A percentile compares a stretch with the other conserved stretches of the same genome.
These are phyloP conservation scores for Pelodiscus sinensis DNA, from an alignment of 2,113 vertebrate genomes.

Conservation along the genomic window DNA sequence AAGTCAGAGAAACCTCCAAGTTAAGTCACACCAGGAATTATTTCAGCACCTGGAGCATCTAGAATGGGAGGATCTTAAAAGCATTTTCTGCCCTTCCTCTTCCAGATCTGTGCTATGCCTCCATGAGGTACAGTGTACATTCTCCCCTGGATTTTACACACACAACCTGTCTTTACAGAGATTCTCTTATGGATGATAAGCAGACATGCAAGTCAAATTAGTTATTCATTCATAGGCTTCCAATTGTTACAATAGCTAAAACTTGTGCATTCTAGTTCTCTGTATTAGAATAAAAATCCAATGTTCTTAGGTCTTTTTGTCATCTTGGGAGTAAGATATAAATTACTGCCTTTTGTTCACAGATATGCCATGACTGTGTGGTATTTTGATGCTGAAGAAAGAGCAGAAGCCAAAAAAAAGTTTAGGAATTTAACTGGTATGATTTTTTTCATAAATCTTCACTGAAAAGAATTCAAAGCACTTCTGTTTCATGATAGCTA, in stretches of 20 bases:
- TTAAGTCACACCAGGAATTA: not conserved
- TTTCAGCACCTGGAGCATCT: not conserved
- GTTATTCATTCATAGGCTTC: slow-evolving; percentile 1
- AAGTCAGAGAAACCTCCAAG: not conserved
- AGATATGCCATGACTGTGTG: slow-evolving; percentile 97
- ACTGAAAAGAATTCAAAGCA: not conserved
- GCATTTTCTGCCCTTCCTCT: slow-evolving; percentile 41
- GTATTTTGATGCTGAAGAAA: slow-evolving; percentile 96
- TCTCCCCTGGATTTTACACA: slow-evolving; percentile 32
- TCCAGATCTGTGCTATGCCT: slow-evolving; percentile 13
- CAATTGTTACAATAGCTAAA: not conserved
- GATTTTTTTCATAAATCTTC: slow-evolving; percentile 32
- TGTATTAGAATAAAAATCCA: not conserved
- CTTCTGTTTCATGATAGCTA: not conserved
- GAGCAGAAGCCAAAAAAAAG: slow-evolving; percentile 94
- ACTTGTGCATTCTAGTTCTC: not conserved
- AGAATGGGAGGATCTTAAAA: slow-evolving; percentile 29
- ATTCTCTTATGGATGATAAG: not conserved
- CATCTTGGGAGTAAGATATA: not conserved
- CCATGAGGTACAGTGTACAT: slow-evolving; percentile 11
- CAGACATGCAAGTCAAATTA: not conserved
- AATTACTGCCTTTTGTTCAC: slow-evolving; percentile 49
- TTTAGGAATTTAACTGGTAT: slow-evolving; percentile 89
- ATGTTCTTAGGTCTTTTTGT: not conserved
- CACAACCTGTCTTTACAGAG: not conserved